A percentile compares a stretch with the other conserved stretches of the same genome.
Evolutionary conservation across 2,113 vertebrate genomes (phyloP).

Genomic region (Hyla sarda): DNA sequence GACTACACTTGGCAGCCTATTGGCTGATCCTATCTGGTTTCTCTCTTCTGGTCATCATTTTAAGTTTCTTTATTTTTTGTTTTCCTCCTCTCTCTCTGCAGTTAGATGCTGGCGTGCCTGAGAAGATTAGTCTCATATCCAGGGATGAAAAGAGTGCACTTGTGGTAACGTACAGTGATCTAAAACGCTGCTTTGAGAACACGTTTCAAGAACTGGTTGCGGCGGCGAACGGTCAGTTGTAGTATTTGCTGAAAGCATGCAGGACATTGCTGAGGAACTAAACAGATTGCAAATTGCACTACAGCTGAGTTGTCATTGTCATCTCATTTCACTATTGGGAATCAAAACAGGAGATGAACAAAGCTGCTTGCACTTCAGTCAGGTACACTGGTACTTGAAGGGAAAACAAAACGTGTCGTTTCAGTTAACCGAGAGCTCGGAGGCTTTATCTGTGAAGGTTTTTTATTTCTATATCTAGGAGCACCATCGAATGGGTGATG

Average conservation of each 20-base stretch:
- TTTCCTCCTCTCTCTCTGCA: conserved; percentile 69
- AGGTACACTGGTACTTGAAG: conserved; percentile 96
- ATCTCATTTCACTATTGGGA: conserved; percentile 78
- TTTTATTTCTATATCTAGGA: conserved; percentile 83
- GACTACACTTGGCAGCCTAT: no score
- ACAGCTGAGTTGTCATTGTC: conserved; percentile 81
- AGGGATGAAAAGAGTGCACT: conserved; percentile 98
- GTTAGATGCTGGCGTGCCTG: conserved; percentile 97
- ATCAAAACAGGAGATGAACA: conserved; percentile 76
- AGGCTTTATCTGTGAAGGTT: conserved; percentile 81
- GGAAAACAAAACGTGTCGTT: conserved; percentile 76
- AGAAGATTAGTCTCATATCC: conserved; percentile 98
- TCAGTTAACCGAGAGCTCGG: conserved; percentile 81
- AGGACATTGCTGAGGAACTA: conserved; percentile 76
- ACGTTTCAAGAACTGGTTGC: conserved; percentile 99
- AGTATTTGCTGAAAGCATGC: conserved; percentile 83
- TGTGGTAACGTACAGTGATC: conserved; percentile 98
- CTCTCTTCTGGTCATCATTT: not conserved
- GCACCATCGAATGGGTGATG: conserved; percentile 81
- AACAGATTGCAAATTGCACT: conserved; percentile 91
- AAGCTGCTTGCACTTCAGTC: conserved; percentile 88
- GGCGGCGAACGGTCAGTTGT: conserved; percentile 93
- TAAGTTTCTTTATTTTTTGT: not conserved
- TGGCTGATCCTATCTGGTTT: no score
- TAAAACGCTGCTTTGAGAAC: conserved; percentile 99